Base-by-base conservation (phyloP, 2,888 invertebrate genomes). In the Sesamia inferens region DNA sequence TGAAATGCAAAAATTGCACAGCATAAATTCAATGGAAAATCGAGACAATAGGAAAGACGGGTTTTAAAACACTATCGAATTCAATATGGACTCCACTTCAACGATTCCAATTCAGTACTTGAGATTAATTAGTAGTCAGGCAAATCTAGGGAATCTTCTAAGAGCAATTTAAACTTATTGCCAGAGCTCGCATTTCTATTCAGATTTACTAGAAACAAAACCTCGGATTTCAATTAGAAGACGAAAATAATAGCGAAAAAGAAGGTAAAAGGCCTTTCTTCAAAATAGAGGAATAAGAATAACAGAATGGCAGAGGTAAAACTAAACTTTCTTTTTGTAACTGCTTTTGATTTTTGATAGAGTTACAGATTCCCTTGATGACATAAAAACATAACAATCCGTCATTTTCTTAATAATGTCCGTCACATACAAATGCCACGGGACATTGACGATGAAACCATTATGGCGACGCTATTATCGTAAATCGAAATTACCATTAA, bases 401-500 rank as follows among this genome's bases (percentile, higher is more conserved):
- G 70, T 77, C 22, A 73, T 69, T 82, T 74, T 79, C 79, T 73
- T 73, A 80, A 78, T 79, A 78, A 81, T 75, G 70, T 81, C 64
- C 71, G 79, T 87, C 86, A 88, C 84, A 86, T 82, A 85, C 83
- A 81, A 86, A 86, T 80, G 83, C 80, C 79, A 85, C 85, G 85
- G 82, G 80, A 82, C 84, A 87, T 86, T 87, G 88, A 87, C 89
- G 85, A 86, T 82, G 82, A 83, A 86, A 81, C 78, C 79, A 84
- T 88, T 88, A 91, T 81, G 82, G 70, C 82, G 77, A 74, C 69
- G 86, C 89, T 85, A 92, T 92, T 91, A 91, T 90, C 93, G 90
- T 92, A 91, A 91, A 92, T 92, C 89, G 89, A 91, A 92, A 92
- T 92, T 90, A 91, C 88, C 81, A 83, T 87, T 88, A 86, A 78